These are phyloP conservation scores for Stenoptilia bipunctidactyla DNA, from an alignment of 2,888 invertebrate genomes.

Conservation along the genomic window DNA sequence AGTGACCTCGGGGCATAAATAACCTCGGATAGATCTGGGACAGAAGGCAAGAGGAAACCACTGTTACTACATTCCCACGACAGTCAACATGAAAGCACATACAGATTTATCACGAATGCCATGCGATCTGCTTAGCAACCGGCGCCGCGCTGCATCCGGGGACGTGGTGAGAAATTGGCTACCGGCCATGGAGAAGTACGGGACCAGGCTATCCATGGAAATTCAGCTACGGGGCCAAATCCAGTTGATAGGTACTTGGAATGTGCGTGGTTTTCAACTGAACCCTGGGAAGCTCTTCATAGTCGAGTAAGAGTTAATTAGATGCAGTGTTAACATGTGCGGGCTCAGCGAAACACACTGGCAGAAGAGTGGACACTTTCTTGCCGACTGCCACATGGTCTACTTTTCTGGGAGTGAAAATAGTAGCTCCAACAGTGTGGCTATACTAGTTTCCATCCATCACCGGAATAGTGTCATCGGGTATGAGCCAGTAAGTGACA, in stretches of 20 bases:
- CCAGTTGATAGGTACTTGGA: not conserved
- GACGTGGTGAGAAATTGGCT: not conserved
- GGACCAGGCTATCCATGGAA: not conserved
- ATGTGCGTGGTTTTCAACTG: not conserved
- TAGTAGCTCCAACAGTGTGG: not conserved
- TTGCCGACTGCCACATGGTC: not conserved
- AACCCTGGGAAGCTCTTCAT: not conserved
- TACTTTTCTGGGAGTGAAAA: not conserved
- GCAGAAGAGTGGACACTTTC: not conserved
- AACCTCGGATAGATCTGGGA: too few species aligned
- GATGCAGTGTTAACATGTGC: not conserved
- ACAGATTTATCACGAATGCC: not conserved
- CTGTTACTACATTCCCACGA: not conserved
- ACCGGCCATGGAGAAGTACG: not conserved
- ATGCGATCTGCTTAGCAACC: not conserved
- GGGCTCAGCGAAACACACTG: too few species aligned
- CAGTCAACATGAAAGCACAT: too few species aligned
- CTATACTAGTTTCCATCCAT: not conserved
- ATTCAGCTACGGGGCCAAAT: not conserved
- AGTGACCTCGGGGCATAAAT: too few species aligned
- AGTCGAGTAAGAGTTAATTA: not conserved
- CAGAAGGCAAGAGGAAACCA: too few species aligned
- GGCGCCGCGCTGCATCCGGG: not conserved
- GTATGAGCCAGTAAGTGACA: not conserved
- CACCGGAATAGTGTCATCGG: not conserved